phyloP scores from a whole-genome alignment of 2,113 vertebrate genomes.

The Myodes glareolus region DNA sequence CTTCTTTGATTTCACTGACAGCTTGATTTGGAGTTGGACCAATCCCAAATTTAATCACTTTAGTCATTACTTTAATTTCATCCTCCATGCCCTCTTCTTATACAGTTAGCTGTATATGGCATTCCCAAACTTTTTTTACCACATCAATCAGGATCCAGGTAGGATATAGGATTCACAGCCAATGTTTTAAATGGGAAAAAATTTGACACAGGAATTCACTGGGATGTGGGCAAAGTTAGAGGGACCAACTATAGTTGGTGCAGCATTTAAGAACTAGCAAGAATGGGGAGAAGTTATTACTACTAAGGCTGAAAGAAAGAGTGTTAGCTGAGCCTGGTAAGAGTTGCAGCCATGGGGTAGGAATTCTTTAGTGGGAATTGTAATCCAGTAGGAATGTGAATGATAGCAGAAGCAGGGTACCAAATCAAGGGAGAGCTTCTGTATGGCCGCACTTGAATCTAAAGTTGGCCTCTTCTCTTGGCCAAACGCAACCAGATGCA shows the following conservation, averaged over 20 bases:
- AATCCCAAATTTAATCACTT: background rate
- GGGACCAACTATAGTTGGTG: background rate
- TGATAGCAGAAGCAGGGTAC: background rate
- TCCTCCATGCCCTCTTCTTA: background rate
- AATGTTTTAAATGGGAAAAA: background rate
- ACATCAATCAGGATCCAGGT: background rate
- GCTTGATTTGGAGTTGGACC: background rate
- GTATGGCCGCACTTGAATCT: background rate
- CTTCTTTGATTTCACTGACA: constrained; percentile 4
- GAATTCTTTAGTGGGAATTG: background rate
- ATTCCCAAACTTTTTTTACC: background rate
- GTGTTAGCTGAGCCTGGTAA: background rate
- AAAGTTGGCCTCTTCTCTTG: background rate
- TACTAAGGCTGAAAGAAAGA: background rate
- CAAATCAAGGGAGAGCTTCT: background rate
- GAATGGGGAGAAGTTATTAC: background rate
- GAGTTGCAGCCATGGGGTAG: background rate
- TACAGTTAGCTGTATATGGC: background rate
- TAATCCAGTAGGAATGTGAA: background rate
- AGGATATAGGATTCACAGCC: background rate
- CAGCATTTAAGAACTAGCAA: background rate
- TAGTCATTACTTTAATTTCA: background rate
- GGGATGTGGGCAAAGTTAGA: background rate
- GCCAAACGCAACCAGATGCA: background rate
- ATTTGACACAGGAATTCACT: background rate